Base-by-base conservation (phyloP, 92 coral and sea anemone species). In the Porites divaricata region DNA sequence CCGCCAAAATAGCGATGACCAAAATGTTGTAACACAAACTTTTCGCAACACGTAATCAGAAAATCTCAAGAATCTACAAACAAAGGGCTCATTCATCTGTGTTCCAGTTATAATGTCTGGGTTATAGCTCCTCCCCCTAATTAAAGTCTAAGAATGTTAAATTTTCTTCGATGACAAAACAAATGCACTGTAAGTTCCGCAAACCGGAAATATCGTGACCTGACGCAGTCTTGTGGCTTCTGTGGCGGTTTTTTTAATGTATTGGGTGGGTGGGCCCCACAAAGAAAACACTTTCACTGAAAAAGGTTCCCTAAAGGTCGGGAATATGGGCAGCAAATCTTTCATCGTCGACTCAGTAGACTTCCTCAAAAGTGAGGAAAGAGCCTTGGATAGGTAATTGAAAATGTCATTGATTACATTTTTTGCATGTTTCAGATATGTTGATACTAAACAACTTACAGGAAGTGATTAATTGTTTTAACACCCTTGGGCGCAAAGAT, bases 181-280 rank as follows among this genome's bases (percentile, higher is more conserved):
- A 77, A 79, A 76, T n/a, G 19, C n/a, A 48, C 51, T 69, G 51
- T 61, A 66, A 79, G 84, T 79, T 79, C 84, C 79, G 79, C 25
- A 23, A 70, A 50, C 86, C 86, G 86, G 86, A 81, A 82, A 82
- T 72, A 21, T 28, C 63, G 79, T 72, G 86, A 72, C 79, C 86
- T 70, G 3, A 72, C 22, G 54, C 21, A 15, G n/a, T 20, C 68
- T 71, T 22, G 14, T 9, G 26, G 79, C 74, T 10, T 22, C 75
- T 48, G 24, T 54, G 25, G 2, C 23, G 26, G 35, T 71, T 81
- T 26, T 45, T 56, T 19, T 80, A 22, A 14, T 50, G 61, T 25
- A 16, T 5, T 22, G 72, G 57, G 48, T 48, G 86, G 72, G 79
- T 49, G 51, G 69, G 35, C 54, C n/a, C n/a, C 16, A 14, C 22